Evolutionary conservation across 2,797 vertebrate species (phyloP), one percentile per base, ranked within the genome.

Genomic region (Crenuchus spilurus): DNA sequence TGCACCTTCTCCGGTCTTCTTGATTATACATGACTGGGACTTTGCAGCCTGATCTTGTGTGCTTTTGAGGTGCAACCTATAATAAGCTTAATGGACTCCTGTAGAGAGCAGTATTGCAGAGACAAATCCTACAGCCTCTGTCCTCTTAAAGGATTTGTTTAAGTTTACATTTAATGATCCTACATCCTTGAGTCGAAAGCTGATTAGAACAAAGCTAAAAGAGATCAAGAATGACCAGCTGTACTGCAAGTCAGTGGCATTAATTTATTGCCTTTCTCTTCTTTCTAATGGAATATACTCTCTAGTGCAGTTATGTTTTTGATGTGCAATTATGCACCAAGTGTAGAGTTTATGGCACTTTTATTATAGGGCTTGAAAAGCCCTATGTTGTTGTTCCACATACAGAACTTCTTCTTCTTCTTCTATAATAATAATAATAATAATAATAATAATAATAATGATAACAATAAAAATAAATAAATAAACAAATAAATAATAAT

Each of bases 1-100:
- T 60, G 39, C 74, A 76, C 52, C 44, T 67, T 65, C 70, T 30
- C 14, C 33, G 41, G 42, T 44, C 18, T 31, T 48, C 35, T 58
- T 16, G 37, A 20, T 13, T 64, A 20, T 65, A 24, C 60, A 11
- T 24, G 30, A 24, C 41, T 14, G 6, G 31, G n/a, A 20, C 30
- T 7, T 33, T 28, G 8, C 22, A 6, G 22, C 28, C 37, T 44
- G 58, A 4, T 30, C 37, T n/a, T 51, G 14, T 51, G n/a, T 7
- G 10, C 5, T 16, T 18, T 49, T 74, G 4, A 63, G 73, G 51
- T 31, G 18, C 58, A 63, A 46, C 52, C 61, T 22, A 74, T 11
- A 65, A 28, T 42, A 65, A 55, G 39, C 52, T 54, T 58, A 24
- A 51, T 64, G 55, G 26, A 46, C 39, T 35, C 8, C 37, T 55